Evolutionary conservation across 2,113 vertebrate genomes (phyloP).

Genomic region (Mesembrinibis cayennensis): DNA sequence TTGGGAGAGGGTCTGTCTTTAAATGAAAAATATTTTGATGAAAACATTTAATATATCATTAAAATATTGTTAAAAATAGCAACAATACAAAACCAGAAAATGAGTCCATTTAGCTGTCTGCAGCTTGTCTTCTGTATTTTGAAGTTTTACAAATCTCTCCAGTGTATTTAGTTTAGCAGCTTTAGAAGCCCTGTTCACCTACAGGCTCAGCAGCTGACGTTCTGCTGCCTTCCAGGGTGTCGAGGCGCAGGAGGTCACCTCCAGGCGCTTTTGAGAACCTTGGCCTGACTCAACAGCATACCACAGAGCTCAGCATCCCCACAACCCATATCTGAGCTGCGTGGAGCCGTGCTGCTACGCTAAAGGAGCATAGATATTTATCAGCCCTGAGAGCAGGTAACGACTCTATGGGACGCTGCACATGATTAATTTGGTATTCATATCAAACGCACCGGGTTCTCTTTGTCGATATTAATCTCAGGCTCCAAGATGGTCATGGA

Average conservation of each 20-base stretch:
- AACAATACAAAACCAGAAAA: background rate
- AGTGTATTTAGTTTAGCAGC: background rate
- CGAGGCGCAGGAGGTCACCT: accelerated
- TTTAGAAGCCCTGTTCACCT: background rate
- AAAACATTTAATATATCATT: background rate
- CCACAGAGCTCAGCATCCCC: background rate
- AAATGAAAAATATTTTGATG: background rate
- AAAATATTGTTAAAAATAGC: background rate
- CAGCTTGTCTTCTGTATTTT: background rate
- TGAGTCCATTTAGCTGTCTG: background rate
- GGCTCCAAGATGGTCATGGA: slow-evolving; percentile 88
- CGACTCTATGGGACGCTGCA: accelerated
- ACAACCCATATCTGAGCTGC: accelerated
- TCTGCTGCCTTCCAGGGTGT: background rate
- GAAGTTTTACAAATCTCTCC: no score
- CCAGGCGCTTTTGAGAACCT: background rate
- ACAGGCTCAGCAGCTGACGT: background rate
- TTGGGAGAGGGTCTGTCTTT: background rate
- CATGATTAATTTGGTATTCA: accelerated
- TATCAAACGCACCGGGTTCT: slow-evolving; percentile 78
- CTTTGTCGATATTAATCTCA: slow-evolving; percentile 81
- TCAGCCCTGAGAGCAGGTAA: background rate
- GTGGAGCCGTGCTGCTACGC: accelerated
- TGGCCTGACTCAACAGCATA: background rate
- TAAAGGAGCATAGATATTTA: accelerated